Evolutionary conservation across 2,888 invertebrate species (phyloP).

Genomic region (Beris chalybata): DNA sequence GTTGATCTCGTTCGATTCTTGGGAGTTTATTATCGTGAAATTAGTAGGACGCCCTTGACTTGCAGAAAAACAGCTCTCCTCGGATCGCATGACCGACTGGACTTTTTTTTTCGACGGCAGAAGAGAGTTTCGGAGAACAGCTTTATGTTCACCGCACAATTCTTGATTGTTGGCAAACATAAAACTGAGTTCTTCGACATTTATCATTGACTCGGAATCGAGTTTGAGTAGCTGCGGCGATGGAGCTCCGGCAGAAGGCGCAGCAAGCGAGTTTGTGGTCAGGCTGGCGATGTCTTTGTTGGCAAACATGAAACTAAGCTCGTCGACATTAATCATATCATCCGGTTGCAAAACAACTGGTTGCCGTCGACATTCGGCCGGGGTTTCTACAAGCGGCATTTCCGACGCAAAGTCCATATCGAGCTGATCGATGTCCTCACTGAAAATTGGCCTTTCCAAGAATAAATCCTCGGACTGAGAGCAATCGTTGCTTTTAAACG

Average conservation of each 20-base stretch:
- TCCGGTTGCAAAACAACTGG: neutral
- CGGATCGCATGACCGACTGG: slow-evolving; percentile 15
- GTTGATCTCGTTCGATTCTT: neutral
- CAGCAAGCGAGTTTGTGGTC: neutral
- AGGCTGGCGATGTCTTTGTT: slow-evolving; percentile 5
- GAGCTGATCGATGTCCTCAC: slow-evolving; percentile 6
- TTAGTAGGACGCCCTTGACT: neutral
- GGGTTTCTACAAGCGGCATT: neutral
- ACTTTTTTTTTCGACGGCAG: slow-evolving; percentile 36
- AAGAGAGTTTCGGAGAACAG: slow-evolving; percentile 27
- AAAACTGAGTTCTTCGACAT: slow-evolving; percentile 50
- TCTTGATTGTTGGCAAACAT: slow-evolving; percentile 42
- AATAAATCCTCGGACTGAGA: neutral
- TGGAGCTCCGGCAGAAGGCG: neutral
- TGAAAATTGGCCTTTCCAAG: slow-evolving; percentile 18
- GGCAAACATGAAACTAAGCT: neutral
- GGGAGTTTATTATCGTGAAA: slow-evolving; percentile 39
- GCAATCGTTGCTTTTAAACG: neutral
- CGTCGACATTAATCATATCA: neutral
- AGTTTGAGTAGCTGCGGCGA: neutral
- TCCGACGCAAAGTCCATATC: slow-evolving; percentile 2
- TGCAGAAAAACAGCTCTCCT: neutral
- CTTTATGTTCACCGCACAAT: slow-evolving; percentile 28
- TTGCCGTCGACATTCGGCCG: neutral
- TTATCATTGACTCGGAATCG: slow-evolving; percentile 35